These are phyloP conservation scores for Hippoglossus hippoglossus DNA, from an alignment of 2,797 vertebrate genomes.

Conservation along the genomic window DNA sequence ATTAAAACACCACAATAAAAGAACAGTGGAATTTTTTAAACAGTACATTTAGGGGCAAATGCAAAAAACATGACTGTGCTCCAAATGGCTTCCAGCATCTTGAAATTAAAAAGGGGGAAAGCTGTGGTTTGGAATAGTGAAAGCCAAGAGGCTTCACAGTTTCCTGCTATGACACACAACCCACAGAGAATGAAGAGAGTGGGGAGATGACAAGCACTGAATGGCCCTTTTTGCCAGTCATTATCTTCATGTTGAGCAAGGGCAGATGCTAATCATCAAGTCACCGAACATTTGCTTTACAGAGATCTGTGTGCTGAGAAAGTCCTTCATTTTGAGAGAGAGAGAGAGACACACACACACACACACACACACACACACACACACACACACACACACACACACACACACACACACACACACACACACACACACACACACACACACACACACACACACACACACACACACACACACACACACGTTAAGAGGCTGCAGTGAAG, in stretches of 20 bases:
- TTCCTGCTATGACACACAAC: slow-evolving; percentile 36
- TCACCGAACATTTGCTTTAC: not conserved
- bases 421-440: no score
- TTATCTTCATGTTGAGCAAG: slow-evolving; percentile 18
- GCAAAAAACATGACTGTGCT: slow-evolving; percentile 9
- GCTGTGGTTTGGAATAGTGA: slow-evolving; percentile 41
- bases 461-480: no score
- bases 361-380: no score
- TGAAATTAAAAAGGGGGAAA: slow-evolving; percentile 20
- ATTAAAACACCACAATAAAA: slow-evolving; percentile 34
- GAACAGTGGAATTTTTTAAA: not conserved
- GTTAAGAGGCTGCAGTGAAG: slow-evolving; percentile 4
- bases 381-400: no score
- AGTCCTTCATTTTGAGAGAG: not conserved
- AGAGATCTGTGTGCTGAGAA: slow-evolving; percentile 2
- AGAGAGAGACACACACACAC: no score
- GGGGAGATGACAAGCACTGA: slow-evolving; percentile 15
- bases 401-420: no score
- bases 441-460: no score
- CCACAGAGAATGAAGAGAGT: slow-evolving; percentile 14
- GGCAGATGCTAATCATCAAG: slow-evolving; percentile 21
- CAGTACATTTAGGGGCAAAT: slow-evolving; percentile 11
- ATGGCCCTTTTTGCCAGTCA: slow-evolving; percentile 15
- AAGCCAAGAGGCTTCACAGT: slow-evolving; percentile 33
- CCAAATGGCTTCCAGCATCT: slow-evolving; percentile 44